A percentile compares a stretch with the other conserved stretches of the same genome.
These are phyloP conservation scores for Clusia tigrina DNA, from an alignment of 2,888 invertebrate genomes.

Conservation along the genomic window DNA sequence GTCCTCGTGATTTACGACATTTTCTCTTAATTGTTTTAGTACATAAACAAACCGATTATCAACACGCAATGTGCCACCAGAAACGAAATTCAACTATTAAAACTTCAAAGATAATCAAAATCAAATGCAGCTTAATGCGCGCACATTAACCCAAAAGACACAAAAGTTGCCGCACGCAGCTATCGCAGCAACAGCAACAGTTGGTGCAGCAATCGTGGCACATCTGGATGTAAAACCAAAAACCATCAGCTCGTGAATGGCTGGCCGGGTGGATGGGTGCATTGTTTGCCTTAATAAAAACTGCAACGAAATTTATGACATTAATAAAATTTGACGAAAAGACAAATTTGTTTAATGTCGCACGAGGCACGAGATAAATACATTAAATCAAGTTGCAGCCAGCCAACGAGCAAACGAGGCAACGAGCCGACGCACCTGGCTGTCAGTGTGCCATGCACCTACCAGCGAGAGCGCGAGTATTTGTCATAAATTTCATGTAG, in stretches of 20 bases:
- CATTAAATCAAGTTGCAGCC: background rate
- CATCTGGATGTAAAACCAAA: slow-evolving; percentile 1
- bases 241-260: background rate
- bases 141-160: background rate
- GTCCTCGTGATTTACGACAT: slow-evolving; percentile 2
- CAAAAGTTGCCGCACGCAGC: background rate
- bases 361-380: background rate
- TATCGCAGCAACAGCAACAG: background rate
- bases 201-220: slow-evolving; percentile 1
- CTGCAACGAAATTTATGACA: slow-evolving; percentile 5
- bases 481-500: background rate
- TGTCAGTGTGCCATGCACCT: background rate
- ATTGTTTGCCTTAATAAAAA: background rate
- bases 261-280: background rate
- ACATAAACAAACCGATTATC: slow-evolving; percentile 8
- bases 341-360: slow-evolving; percentile 4
- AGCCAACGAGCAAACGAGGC: too few relatives aligned
- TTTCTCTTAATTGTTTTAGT: slow-evolving; percentile 6
- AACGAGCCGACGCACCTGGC: too few relatives aligned
- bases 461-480: background rate
- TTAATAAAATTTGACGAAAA: slow-evolving; percentile 7
- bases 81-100: slow-evolving; percentile 5
- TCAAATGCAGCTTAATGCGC: background rate
- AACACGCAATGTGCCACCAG: background rate
- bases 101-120: slow-evolving; percentile 2